phyloP scores from a whole-genome alignment of 2,797 vertebrate genomes.

The Geotrypetes seraphini region DNA sequence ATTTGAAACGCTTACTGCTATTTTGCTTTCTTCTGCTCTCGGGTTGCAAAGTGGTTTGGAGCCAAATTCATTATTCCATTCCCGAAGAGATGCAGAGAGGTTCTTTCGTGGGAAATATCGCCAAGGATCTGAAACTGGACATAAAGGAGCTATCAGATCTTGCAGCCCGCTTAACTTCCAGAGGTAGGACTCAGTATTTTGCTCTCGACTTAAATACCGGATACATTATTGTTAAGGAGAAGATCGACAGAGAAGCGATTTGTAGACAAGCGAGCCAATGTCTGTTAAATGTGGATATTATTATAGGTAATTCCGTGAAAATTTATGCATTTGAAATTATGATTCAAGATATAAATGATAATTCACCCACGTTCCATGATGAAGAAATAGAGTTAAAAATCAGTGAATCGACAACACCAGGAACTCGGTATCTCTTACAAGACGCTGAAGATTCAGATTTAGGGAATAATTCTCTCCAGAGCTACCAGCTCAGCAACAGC shows the following conservation, averaged over 20 bases:
- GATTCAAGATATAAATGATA: constrained; percentile 53
- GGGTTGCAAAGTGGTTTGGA: too few species aligned
- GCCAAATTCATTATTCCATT: constrained; percentile 38
- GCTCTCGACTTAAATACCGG: constrained; percentile 30
- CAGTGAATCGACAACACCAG: constrained; percentile 39
- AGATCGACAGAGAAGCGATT: constrained; percentile 54
- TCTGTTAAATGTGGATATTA: constrained; percentile 28
- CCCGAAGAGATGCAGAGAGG: constrained; percentile 40
- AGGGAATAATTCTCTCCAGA: constrained; percentile 39
- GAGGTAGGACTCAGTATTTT: constrained; percentile 36
- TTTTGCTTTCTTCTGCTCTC: too few species aligned
- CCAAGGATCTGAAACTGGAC: constrained; percentile 36
- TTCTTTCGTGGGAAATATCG: constrained; percentile 40
- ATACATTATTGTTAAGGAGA: constrained; percentile 33
- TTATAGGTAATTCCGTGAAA: constrained; percentile 53
- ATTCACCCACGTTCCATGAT: constrained; percentile 36
- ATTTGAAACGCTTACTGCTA: too few species aligned
- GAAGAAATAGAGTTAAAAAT: constrained; percentile 46
- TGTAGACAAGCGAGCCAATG: constrained; percentile 37
- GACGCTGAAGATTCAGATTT: constrained; percentile 41
- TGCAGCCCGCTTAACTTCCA: constrained; percentile 33
- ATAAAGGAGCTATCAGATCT: constrained; percentile 20
- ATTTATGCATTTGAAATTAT: constrained; percentile 47
- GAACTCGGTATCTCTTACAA: constrained; percentile 33
- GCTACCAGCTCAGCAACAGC: constrained; percentile 44